These are phyloP conservation scores for Sipha flava DNA, from an alignment of 1,140 invertebrate species.

Conservation along the genomic window DNA sequence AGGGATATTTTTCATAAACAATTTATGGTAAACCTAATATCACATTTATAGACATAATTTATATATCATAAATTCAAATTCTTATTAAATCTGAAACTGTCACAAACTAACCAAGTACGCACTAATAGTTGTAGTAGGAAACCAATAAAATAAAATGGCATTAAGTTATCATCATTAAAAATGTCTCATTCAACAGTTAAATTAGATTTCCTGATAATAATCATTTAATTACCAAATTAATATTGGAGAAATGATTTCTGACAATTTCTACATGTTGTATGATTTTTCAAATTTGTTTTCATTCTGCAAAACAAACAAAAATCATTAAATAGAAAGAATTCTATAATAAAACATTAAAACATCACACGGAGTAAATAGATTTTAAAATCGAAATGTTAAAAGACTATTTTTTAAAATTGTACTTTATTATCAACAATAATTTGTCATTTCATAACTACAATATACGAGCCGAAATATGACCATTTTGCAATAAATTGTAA, in stretches of 20 bases:
- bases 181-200: not conserved
- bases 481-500: not conserved
- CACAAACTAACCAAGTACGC: not conserved
- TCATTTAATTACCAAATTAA: slow-evolving; percentile 24
- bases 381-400: slow-evolving; percentile 1
- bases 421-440: slow-evolving; percentile 30
- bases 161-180: not conserved
- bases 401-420: slow-evolving; percentile 10
- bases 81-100: not conserved
- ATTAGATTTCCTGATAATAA: slow-evolving; percentile 10
- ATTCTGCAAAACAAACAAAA: slow-evolving; percentile 30
- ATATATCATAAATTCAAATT: not conserved
- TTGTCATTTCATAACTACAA: slow-evolving; percentile 26
- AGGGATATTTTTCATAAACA: not conserved
- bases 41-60: not conserved
- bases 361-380: slow-evolving; percentile 10
- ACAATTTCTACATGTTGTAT: slow-evolving; percentile 15
- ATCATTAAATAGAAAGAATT: slow-evolving; percentile 3
- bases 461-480: slow-evolving; percentile 1
- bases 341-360: not conserved
- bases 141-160: not conserved
- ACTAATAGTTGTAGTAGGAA: not conserved
- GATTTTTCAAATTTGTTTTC: slow-evolving; percentile 20
- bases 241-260: slow-evolving; percentile 11
- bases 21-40: not conserved